These are phyloP conservation scores for human DNA, from an alignment of 2,113 vertebrate genomes.

Conservation along the genomic window GRCh38 chrY:11282501-11283000, in stretches of 20 bases:
- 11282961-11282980: neutral
- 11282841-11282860: neutral
- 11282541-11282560: neutral
- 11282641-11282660: neutral
- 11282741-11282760: neutral
- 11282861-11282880: neutral
- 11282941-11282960: neutral
- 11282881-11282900: neutral
- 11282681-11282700: neutral
- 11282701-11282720: neutral
- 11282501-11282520: neutral
- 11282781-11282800: neutral
- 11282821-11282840: neutral
- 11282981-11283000: neutral
- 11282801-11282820: neutral
- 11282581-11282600: neutral
- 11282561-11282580: neutral
- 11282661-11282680: neutral
- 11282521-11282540: neutral
- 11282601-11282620: neutral
- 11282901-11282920: neutral
- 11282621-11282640: neutral
- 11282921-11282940: neutral
- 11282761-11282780: neutral
- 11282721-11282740: neutral